phyloP scores from a whole-genome alignment of 2,797 vertebrate genomes.

The Falco berigora region DNA sequence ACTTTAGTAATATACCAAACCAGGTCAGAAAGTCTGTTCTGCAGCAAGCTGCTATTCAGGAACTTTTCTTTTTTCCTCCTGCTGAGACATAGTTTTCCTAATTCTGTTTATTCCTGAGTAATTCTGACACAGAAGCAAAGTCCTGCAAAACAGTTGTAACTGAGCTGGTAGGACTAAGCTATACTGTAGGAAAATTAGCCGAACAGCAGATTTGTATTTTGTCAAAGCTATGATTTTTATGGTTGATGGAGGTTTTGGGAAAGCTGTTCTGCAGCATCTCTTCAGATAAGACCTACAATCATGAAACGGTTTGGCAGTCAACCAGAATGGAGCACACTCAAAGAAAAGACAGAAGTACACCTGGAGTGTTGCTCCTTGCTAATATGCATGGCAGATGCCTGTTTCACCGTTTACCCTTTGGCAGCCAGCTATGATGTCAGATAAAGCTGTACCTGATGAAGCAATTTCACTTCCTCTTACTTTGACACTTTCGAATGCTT shows the following conservation, averaged over 20 bases:
- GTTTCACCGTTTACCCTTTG: neutral
- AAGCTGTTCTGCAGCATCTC: neutral
- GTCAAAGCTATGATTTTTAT: neutral
- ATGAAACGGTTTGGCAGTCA: neutral
- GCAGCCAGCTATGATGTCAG: neutral
- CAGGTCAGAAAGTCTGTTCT: neutral
- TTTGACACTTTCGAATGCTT: neutral
- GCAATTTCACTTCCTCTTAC: conserved; percentile 12
- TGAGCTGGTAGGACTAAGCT: neutral
- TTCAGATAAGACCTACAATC: neutral
- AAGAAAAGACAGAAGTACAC: neutral
- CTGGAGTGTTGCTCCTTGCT: neutral
- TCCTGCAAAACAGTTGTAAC: neutral
- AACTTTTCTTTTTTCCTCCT: neutral
- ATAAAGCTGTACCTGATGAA: neutral
- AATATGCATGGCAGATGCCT: neutral
- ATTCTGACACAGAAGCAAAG: neutral
- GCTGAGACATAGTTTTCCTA: neutral
- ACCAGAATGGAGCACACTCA: neutral
- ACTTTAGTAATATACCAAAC: neutral
- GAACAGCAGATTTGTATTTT: neutral
- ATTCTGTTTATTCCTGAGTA: neutral
- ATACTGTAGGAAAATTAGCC: neutral
- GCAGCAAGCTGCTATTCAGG: neutral
- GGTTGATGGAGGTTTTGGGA: neutral